Base-by-base conservation (phyloP, 2,888 invertebrate genomes). In the Megalurothrips usitatus region DNA sequence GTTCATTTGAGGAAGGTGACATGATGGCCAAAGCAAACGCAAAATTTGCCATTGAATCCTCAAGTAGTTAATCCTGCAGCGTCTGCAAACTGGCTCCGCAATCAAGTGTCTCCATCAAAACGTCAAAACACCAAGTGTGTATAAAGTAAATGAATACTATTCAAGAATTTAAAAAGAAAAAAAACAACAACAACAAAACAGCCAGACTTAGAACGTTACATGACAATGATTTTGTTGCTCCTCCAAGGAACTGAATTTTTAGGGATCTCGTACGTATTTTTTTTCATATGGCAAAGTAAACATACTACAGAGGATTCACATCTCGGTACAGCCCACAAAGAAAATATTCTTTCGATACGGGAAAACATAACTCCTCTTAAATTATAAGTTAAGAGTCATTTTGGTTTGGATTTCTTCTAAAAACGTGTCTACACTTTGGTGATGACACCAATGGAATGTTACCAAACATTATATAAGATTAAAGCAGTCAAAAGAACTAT, bases 401-500 rank as follows among this genome's bases (percentile, higher is more conserved):
- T 19, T 12, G 23, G 4, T 75, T 26, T 75, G n/a, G 23, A 8
- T 75, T 75, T 75, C 11, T 23, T 75, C 68, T 75, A 75, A 75
- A 75, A 75, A 75, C 26, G 68, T 75, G 68, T 75, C 68, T 75
- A 75, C 12, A 26, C 26, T 23, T 75, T 26, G 68, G 68, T 26
- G 26, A 75, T 23, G 68, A 75, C 68, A 75, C 23, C 26, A 75
- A 75, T 75, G 68, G 68, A 75, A 75, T 75, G 68, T 75, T 26
- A 75, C 68, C 68, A 75, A 75, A 75, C 26, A 75, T 26, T 75
- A 75, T 26, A 26, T 75, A 75, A 75, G 23, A 26, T 26, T 23
- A 26, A 75, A 75, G 68, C 68, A 75, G 68, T 75, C 68, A 75
- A 75, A 75, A 26, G 23, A 75, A 26, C 68, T 75, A 75, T 26